Conservation (phyloP, 2,888 invertebrate genomes). For the Leptothorax acervorum region DNA sequence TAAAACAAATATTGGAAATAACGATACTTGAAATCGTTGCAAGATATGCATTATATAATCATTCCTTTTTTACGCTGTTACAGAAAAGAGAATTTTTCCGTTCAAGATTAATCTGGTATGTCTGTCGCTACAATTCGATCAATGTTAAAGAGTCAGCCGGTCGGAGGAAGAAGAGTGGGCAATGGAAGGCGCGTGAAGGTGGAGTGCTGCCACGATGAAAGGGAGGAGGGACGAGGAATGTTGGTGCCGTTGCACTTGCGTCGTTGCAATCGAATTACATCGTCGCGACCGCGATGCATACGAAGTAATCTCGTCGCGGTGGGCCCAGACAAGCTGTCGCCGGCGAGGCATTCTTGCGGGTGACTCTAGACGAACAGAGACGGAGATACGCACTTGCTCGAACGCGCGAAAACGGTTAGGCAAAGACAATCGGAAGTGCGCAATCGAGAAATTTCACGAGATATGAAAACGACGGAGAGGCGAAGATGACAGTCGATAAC, state of each 20-base stretch:
- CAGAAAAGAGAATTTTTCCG: neutral
- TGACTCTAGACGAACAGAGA: conserved; percentile 27
- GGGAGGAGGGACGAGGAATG: neutral
- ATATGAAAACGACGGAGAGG: neutral
- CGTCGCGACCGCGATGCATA: conserved; percentile 74
- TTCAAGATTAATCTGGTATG: neutral
- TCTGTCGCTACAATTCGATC: conserved; percentile 1
- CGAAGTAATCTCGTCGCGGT: conserved; percentile 74
- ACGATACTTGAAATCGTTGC: neutral
- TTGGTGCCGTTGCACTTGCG: conserved; percentile 62
- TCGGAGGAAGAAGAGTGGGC: conserved; percentile 15
- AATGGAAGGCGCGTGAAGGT: conserved; percentile 16
- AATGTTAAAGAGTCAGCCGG: neutral
- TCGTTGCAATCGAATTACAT: conserved; percentile 71
- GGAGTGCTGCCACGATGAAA: neutral
- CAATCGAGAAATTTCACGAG: conserved; percentile 21
- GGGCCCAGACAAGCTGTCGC: conserved; percentile 72
- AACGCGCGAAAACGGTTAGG: neutral
- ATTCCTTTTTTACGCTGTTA: neutral
- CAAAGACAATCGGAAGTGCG: conserved; percentile 25
- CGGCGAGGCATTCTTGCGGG: conserved; percentile 67
- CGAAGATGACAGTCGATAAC: conserved; percentile 5
- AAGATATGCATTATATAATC: neutral
- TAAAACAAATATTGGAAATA: neutral
- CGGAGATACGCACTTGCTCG: neutral